Evolutionary conservation across 2,888 invertebrate genomes (phyloP), one percentile per base, ranked within the genome.

Genomic region (Emmelina monodactyla): DNA sequence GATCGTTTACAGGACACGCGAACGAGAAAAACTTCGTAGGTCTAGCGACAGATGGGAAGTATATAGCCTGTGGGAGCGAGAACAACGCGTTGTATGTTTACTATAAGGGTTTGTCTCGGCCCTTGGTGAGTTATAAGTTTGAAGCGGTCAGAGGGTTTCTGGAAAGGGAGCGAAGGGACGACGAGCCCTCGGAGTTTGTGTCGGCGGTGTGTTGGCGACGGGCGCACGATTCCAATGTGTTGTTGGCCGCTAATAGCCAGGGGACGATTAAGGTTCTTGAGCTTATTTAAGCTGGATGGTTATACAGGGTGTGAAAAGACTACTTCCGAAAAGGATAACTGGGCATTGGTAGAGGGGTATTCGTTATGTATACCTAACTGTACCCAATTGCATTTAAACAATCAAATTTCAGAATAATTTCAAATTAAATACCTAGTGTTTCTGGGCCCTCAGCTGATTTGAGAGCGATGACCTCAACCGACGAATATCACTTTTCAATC

Each of bases 1-100:
- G 75, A 91, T 37, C 83, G 93, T 14, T 33, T 5, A 32, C n/a
- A 1, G 6, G 96, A 0, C 96, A 97, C 70, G 85, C 89, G 4
- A 97, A 97, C 63, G 96, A 96, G 72, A 96, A 96, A 69, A 96
- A 96, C 69, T 97, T 97, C 71, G 95, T 97, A 2, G 96, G 96
- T 0, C 73, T 97, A 32, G 93, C 95, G 0, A 94, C 94, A 0
- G 92, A 95, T 88, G 94, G 69, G 2, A 44, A 43, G n/a, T 96
- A 94, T 64, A 87, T 97, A 16, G 94, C 94, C 1, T 96, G 95
- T 69, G 96, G 96, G 35, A 95, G 94, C 2, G 96, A 97, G 72
- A 95, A 95, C 62, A 97, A 97, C 68, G 88, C 94, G 1, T 79
- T 96, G 3, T 96, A 92, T 61, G 85, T 97, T 33, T 97, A 96